Conservation (phyloP, 1,140 invertebrate genomes). For the Formica selysi region DNA sequence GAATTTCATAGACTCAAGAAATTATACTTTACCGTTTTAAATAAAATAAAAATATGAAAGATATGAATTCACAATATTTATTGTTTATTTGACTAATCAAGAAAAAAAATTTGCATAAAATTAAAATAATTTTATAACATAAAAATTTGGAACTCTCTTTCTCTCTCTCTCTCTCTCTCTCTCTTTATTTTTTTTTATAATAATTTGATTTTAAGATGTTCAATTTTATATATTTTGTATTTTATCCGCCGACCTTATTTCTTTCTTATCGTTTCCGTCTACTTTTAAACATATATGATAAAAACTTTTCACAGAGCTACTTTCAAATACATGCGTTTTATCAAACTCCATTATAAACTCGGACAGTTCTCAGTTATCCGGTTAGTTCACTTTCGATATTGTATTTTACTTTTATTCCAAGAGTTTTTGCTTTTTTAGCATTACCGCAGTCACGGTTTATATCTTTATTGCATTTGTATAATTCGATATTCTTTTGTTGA, state of each 20-base stretch:
- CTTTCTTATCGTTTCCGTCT: conserved; percentile 15
- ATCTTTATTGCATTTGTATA: not conserved
- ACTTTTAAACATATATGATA: conserved; percentile 10
- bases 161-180: too few species aligned
- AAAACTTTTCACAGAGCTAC: conserved; percentile 17
- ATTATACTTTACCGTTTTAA: not conserved
- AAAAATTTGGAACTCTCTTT: not conserved
- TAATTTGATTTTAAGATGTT: not conserved
- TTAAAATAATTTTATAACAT: not conserved
- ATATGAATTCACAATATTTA: not conserved
- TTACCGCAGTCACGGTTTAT: not conserved
- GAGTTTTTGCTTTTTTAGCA: conserved; percentile 8
- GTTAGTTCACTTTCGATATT: conserved; percentile 10
- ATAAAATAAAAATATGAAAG: not conserved
- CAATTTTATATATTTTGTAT: not conserved
- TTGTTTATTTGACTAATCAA: not conserved
- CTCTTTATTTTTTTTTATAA: not conserved
- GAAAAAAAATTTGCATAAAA: not conserved
- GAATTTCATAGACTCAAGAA: not conserved
- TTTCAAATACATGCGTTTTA: conserved; percentile 18
- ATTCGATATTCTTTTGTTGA: not conserved
- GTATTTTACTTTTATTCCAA: not conserved
- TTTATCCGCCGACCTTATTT: not conserved
- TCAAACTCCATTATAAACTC: conserved; percentile 42
- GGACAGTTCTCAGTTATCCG: conserved; percentile 10